phyloP scores from a whole-genome alignment of 2,888 invertebrate genomes.

The Machimus atricapillus region DNA sequence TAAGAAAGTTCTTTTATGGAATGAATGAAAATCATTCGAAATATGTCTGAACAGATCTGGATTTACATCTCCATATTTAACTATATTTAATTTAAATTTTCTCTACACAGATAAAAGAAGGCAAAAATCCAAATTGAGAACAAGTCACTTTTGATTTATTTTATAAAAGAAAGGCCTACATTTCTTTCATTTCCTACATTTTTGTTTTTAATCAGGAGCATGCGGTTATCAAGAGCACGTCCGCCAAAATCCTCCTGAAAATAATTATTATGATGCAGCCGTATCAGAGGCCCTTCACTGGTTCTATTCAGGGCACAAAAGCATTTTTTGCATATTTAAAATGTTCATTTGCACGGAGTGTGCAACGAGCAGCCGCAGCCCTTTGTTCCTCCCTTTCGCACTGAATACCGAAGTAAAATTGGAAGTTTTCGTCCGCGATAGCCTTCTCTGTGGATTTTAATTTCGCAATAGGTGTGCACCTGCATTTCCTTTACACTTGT shows the following conservation, averaged over 20 bases:
- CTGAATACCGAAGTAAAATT: neutral
- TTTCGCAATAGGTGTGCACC: neutral
- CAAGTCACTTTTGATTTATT: neutral
- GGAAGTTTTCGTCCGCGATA: neutral
- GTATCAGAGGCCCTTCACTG: neutral
- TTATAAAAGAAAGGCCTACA: neutral
- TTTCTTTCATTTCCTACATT: neutral
- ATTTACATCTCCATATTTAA: too few relatives aligned
- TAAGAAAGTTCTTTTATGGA: too few relatives aligned
- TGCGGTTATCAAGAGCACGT: neutral
- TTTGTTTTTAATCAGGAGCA: neutral
- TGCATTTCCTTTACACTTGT: neutral
- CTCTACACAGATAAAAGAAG: neutral
- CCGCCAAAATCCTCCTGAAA: neutral
- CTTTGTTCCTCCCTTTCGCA: neutral
- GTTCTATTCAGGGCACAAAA: neutral
- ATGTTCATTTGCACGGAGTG: neutral
- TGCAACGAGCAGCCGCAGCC: neutral
- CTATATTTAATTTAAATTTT: neutral
- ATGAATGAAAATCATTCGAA: too few relatives aligned
- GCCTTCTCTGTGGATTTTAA: neutral
- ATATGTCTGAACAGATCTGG: too few relatives aligned
- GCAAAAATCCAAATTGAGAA: neutral
- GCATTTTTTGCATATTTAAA: neutral
- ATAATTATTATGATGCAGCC: neutral